Conservation (phyloP, 2,888 invertebrate genomes). For the Saturnia japonica region DNA sequence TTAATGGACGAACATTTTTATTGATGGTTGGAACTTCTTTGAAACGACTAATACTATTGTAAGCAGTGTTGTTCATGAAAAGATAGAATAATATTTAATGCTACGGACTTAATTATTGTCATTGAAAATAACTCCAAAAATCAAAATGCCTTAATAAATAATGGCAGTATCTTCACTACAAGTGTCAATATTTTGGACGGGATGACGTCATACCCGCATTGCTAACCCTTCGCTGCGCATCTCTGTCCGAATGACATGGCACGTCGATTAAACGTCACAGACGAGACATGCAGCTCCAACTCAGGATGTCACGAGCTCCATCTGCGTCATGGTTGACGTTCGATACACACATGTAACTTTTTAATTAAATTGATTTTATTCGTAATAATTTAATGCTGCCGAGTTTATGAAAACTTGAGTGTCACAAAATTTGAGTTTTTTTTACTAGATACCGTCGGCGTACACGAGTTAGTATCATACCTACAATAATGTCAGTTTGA, state of each 20-base stretch:
- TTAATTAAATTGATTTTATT: constrained; percentile 14
- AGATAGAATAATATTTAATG: too few species aligned
- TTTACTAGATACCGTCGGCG: too few species aligned
- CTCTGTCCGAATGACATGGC: constrained; percentile 45
- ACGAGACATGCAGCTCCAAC: constrained; percentile 40
- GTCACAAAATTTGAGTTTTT: not conserved
- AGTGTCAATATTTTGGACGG: constrained; percentile 19
- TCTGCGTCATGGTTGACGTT: constrained; percentile 37
- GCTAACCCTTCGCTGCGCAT: constrained; percentile 42
- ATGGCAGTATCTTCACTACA: not conserved
- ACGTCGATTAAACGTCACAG: constrained; percentile 59
- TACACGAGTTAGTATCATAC: too few species aligned
- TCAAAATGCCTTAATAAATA: not conserved
- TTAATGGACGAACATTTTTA: too few species aligned
- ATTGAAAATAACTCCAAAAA: not conserved
- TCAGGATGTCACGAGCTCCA: constrained; percentile 45
- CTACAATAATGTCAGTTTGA: too few species aligned
- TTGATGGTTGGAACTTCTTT: too few species aligned
- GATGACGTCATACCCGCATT: constrained; percentile 35
- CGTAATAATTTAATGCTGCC: not conserved
- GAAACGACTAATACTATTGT: too few species aligned
- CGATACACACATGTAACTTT: constrained; percentile 22
- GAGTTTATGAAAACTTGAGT: not conserved
- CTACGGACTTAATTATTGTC: too few species aligned
- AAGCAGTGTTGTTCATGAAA: too few species aligned